Evolutionary conservation across 2,888 invertebrate genomes (phyloP).

Genomic region (Tethea ocularis): DNA sequence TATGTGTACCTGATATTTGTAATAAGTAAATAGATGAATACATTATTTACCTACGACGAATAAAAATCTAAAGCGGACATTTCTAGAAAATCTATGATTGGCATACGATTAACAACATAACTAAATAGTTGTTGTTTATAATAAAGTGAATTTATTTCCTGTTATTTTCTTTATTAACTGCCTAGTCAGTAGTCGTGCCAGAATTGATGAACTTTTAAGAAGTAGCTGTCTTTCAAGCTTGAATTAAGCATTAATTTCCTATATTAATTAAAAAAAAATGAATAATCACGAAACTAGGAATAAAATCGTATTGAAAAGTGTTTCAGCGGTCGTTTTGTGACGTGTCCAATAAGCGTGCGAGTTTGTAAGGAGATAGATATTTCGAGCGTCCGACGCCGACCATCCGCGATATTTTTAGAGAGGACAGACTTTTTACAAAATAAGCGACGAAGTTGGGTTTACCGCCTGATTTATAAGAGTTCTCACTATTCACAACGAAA

Average conservation of each 20-base stretch:
- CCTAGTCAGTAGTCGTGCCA: background rate
- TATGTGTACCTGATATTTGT: background rate
- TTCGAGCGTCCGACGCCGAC: slow-evolving; percentile 69
- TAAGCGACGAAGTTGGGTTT: slow-evolving; percentile 70
- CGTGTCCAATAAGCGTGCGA: slow-evolving; percentile 55
- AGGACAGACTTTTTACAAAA: slow-evolving; percentile 79
- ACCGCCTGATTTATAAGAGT: slow-evolving; percentile 64
- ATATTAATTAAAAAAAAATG: background rate
- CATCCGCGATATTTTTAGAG: slow-evolving; percentile 76
- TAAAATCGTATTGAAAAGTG: slow-evolving; percentile 27
- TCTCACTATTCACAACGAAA: slow-evolving; percentile 23
- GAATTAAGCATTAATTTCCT: background rate
- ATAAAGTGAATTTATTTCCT: background rate
- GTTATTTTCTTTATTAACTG: background rate
- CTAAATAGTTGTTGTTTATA: background rate
- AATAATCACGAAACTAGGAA: slow-evolving; percentile 24
- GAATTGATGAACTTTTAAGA: background rate
- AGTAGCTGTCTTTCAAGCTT: background rate
- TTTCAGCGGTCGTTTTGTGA: slow-evolving; percentile 43
- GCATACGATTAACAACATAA: background rate
- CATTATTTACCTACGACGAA: too few species aligned
- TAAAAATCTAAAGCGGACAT: background rate
- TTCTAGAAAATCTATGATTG: background rate
- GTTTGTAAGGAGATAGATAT: slow-evolving; percentile 66
- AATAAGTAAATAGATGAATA: background rate